phyloP scores from a whole-genome alignment of 2,797 vertebrate genomes.

The Chrysocyon brachyurus region DNA sequence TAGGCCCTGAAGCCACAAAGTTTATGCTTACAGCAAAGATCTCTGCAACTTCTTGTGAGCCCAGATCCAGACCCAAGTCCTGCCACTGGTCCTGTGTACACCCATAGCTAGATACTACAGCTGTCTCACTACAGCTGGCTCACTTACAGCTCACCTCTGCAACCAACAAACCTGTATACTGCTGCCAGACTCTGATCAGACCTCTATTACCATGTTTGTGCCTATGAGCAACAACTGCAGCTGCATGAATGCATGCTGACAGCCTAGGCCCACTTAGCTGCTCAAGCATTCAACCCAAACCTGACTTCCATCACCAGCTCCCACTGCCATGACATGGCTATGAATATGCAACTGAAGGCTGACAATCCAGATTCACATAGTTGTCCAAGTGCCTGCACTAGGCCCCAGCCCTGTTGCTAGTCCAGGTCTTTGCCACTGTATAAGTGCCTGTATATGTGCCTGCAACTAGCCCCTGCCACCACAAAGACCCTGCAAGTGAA shows the following conservation, averaged over 20 bases:
- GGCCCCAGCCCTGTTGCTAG: background rate
- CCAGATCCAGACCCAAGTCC: background rate
- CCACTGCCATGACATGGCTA: background rate
- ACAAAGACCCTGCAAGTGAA: background rate
- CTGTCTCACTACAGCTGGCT: too few relatives aligned
- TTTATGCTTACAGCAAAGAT: background rate
- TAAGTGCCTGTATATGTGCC: background rate
- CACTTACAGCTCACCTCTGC: background rate
- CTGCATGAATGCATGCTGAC: background rate
- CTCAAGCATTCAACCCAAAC: background rate
- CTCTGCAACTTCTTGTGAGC: background rate
- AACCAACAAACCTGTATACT: background rate
- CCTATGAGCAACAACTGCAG: background rate
- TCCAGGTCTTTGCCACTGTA: background rate
- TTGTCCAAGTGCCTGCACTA: background rate
- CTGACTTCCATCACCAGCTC: background rate
- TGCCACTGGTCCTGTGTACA: background rate
- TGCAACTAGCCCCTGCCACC: background rate
- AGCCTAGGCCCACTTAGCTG: background rate
- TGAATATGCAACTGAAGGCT: background rate
- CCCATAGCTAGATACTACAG: background rate
- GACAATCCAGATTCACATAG: background rate
- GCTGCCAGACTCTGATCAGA: background rate
- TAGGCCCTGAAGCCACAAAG: background rate
- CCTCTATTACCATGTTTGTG: background rate